Percentiles rank a stretch among this genome's conserved stretches.
phyloP scores from a whole-genome alignment of 2,888 invertebrate species.

The Gibbula magus region DNA sequence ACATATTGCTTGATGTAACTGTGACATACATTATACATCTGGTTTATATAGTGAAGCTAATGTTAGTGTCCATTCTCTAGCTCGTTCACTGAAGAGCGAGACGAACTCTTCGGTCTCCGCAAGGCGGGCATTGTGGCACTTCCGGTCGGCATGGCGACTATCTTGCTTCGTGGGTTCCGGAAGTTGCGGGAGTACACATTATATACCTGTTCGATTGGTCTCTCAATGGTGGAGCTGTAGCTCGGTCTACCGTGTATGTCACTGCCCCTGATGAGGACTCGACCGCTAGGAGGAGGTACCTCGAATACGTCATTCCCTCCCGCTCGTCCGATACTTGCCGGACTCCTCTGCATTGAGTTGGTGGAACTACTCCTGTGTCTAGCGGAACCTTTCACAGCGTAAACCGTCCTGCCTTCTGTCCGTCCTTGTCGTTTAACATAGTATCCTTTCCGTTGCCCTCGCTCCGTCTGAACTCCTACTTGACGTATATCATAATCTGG shows the following conservation, averaged over 20 bases:
- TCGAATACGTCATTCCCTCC: slow-evolving; percentile 17
- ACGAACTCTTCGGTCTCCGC: neutral
- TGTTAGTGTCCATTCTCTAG: neutral
- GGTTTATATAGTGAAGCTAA: too few relatives aligned
- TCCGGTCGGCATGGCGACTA: slow-evolving; percentile 28
- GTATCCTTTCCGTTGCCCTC: neutral
- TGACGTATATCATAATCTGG: slow-evolving; percentile 28
- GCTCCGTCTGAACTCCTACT: slow-evolving; percentile 34
- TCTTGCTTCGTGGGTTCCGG: slow-evolving; percentile 25
- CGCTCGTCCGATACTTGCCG: neutral
- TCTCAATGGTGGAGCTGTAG: slow-evolving; percentile 20
- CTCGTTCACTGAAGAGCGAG: neutral
- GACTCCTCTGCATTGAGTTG: neutral
- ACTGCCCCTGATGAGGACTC: neutral
- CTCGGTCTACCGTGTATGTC: neutral
- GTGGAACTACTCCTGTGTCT: slow-evolving; percentile 25
- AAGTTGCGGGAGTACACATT: slow-evolving; percentile 21
- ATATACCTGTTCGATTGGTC: slow-evolving; percentile 34
- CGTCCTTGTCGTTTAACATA: neutral
- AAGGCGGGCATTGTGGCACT: slow-evolving; percentile 26
- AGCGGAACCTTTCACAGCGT: neutral
- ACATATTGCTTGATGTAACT: too few relatives aligned
- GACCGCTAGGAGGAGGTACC: neutral
- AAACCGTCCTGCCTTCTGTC: neutral
- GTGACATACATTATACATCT: too few relatives aligned